Base-by-base conservation (phyloP, 2,113 vertebrate genomes). In the Drymodes brunneopygia region DNA sequence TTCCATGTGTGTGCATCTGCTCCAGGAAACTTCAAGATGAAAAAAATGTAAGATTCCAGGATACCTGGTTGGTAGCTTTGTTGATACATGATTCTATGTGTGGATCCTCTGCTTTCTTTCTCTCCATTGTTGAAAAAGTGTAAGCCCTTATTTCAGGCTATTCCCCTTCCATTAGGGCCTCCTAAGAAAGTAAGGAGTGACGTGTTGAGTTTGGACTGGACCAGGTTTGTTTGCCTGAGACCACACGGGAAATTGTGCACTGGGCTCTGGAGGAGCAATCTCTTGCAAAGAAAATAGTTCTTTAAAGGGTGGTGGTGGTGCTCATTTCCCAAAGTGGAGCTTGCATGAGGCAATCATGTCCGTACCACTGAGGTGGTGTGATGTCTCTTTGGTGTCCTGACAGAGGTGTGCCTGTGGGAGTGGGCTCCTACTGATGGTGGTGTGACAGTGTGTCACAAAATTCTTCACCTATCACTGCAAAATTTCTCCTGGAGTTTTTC, bases 311-410 rank as follows among this genome's bases (percentile, higher is more conserved):
- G 33, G 5, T 44, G 47, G 5, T 44, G 47, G 6, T 44, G 13
- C 45, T 77, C 6, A 6, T 70, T 86, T 72, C 44, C 45, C 21
- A 4, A 36, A 42, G 16, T 3, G 11, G 27, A 56, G 47, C 28
- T 84, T 36, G 35, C 50, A 13, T 7, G 36, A 65, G 38, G 19
- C 0, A 0, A 64, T 50, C 20, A 13, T 56, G 33, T 47, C 38
- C 0, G 0, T 61, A 17, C 21, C 4, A 1, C 12, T 54, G 60
- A 58, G 45, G 5, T 45, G 31, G 4, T 57, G 25, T 0, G 0
- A 13, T 57, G 33, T 48, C 40, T 83, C 53, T 44, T 18, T 13
- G 28, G 16, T 25, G 13, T 81, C 25, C 20, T 38, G 74, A 53
- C 48, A 82, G 25, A 72, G 11, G 4, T n/a, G 27, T 58, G 33